Base-by-base conservation (phyloP, 2,888 invertebrate species). In the Ypsolopha sequella region DNA sequence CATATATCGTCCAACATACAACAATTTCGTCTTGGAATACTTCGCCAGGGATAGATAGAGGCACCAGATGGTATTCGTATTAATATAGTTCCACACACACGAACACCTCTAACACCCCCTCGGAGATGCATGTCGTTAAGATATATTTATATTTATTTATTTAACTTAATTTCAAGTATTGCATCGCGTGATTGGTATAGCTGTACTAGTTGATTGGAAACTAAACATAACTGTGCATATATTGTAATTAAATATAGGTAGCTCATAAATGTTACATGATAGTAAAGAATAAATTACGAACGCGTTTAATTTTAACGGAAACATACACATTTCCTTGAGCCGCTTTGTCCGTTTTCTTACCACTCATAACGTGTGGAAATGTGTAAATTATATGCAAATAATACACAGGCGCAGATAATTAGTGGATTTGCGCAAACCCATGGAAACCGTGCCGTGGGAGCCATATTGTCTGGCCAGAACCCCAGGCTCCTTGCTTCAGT, bases 361-460 rank as follows among this genome's bases (percentile, higher is more conserved):
- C 34, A 34, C 9, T 11, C 10, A 14, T 45, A 63, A 62, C 60
- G 66, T 70, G 66, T 69, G 65, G 73, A 71, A 76, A 74, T 65
- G 63, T 67, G 71, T 75, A 71, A 24, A 72, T 78, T 72, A 70
- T 70, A 66, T 64, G 67, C 36, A 47, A 47, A 47, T 24, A 24
- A 24, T 24, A 4, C 24, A 4, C 24, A 24, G 13, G 47, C 63
- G 64, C 61, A 24, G 58, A 66, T 76, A 76, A 80, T 81, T 81
- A 80, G 70, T 54, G 63, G 68, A 64, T 82, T 84, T 82, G 80
- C 81, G 81, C 78, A 80, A 82, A 80, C 56, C 61, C 75, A 68
- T 84, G 85, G 80, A 79, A 86, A 84, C 75, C 61, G 61, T 84
- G 81, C 59, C 85, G 85, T 85, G 85, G 70, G 84, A 84, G 66